A percentile compares a stretch with the other conserved stretches of the same genome.
These are phyloP conservation scores for Gasterosteus aculeatus DNA, from an alignment of 2,113 vertebrate genomes.

Conservation along the genomic window DNA sequence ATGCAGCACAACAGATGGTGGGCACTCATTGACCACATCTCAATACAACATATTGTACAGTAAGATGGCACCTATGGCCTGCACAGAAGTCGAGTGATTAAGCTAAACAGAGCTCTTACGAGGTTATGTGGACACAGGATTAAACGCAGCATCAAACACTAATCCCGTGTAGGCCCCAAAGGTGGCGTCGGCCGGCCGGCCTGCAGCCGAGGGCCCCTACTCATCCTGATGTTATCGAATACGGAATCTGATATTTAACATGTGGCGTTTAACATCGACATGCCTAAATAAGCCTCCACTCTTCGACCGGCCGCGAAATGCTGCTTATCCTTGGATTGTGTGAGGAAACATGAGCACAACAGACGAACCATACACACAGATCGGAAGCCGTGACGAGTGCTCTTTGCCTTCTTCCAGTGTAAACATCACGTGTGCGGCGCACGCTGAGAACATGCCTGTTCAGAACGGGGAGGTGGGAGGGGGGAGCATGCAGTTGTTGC, in stretches of 20 bases:
- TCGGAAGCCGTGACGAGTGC: not conserved
- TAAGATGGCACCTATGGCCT: slow-evolving; percentile 27
- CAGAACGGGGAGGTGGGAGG: too few species aligned
- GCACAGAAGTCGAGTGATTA: slow-evolving; percentile 24
- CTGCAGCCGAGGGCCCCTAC: not conserved
- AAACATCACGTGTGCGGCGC: not conserved
- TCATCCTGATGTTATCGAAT: not conserved
- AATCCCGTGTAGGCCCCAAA: not conserved
- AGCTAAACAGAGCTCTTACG: not conserved
- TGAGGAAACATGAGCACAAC: slow-evolving; percentile 3
- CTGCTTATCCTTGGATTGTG: not conserved
- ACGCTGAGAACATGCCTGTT: not conserved
- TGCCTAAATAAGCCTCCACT: not conserved
- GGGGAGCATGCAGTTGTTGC: not conserved
- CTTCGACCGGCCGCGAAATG: slow-evolving; percentile 11
- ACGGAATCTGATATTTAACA: not conserved
- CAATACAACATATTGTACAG: slow-evolving; percentile 22
- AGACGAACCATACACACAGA: not conserved
- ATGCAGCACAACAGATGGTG: slow-evolving; percentile 46
- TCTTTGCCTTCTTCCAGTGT: not conserved
- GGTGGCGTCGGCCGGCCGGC: not conserved
- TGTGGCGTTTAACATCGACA: not conserved
- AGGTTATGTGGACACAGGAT: slow-evolving; percentile 7
- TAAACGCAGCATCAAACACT: slow-evolving; percentile 11
- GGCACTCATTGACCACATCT: slow-evolving; percentile 19